These are phyloP conservation scores for Pleuronectes platessa DNA, from an alignment of 2,113 vertebrate genomes.

Conservation along the genomic window DNA sequence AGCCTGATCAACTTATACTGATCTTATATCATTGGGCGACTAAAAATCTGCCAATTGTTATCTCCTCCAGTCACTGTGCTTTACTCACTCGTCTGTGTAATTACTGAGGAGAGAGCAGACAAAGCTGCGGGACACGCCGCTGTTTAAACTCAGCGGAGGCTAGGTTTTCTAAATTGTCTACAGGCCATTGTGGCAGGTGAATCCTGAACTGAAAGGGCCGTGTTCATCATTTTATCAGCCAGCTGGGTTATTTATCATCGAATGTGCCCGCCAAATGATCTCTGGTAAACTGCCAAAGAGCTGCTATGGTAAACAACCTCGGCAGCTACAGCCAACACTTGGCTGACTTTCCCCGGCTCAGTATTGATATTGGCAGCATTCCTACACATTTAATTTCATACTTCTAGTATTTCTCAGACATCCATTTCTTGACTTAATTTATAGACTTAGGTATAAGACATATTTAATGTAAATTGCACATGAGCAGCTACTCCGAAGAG, in stretches of 20 bases:
- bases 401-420: constrained; percentile 14
- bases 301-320: constrained; percentile 53
- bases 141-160: not conserved
- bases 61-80: not conserved
- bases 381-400: constrained; percentile 39
- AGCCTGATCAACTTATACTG: too few species aligned
- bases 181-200: constrained; percentile 28
- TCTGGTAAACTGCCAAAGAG: constrained; percentile 58
- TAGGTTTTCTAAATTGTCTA: constrained; percentile 4
- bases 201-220: constrained; percentile 39
- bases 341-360: constrained; percentile 32
- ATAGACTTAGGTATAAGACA: not conserved
- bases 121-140: not conserved
- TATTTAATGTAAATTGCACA: not conserved
- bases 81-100: constrained; percentile 19
- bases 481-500: not conserved
- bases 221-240: constrained; percentile 46
- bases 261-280: constrained; percentile 41
- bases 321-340: constrained; percentile 44
- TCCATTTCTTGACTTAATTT: not conserved
- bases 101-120: constrained; percentile 10
- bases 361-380: constrained; percentile 40
- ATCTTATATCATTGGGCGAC: too few species aligned
- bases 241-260: constrained; percentile 52
- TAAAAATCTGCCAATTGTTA: too few species aligned